Evolutionary conservation across 2,113 vertebrate species (phyloP), one percentile per base, ranked within the genome.

Genomic region (Anguilla rostrata): DNA sequence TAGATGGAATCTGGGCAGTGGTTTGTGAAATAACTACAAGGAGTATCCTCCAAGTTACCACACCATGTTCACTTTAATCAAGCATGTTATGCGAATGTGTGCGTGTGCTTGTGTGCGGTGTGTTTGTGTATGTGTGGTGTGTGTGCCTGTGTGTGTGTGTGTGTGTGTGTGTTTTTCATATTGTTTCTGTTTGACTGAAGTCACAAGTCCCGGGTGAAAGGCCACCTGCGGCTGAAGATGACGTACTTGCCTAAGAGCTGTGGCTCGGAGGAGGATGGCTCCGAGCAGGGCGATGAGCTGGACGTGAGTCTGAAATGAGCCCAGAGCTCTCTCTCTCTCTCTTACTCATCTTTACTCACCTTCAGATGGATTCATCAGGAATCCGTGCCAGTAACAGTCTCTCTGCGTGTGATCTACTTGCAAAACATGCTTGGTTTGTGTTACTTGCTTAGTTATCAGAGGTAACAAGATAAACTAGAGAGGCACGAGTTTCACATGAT

Each of bases 171-270:
- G 78, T 29, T 39, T 60, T 29, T 41, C 34, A 66, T 22, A 82
- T 49, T 89, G 88, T 92, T 18, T 26, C 56, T 80, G 34, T 87
- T 93, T 86, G 87, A 80, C 39, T 43, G 22, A 93, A 99, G 98
- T 92, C 96, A 97, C 91, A 99, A 98, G 92, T 99, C 98, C 86
- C 97, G 97, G 93, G 98, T 99, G 88, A 99, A 99, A 94, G 98
- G 98, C 90, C 96, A 98, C 88, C 97, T 99, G 90, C 95, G 98
- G 92, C 95, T 99, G 88, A 99, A 99, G 96, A 99, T 99, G 98
- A 98, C 97, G n/a, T 99, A 99, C 84, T 92, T 99, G 82, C 98
- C 98, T 87, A 98, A 97, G 94, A 96, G 90, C 92, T 91, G 84
- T 41, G 96, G 95, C 34, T 95, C 97, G 82, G 97, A 96, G 91